Conservation (phyloP, 2,888 invertebrate genomes). For the Hypomecis punctinalis region DNA sequence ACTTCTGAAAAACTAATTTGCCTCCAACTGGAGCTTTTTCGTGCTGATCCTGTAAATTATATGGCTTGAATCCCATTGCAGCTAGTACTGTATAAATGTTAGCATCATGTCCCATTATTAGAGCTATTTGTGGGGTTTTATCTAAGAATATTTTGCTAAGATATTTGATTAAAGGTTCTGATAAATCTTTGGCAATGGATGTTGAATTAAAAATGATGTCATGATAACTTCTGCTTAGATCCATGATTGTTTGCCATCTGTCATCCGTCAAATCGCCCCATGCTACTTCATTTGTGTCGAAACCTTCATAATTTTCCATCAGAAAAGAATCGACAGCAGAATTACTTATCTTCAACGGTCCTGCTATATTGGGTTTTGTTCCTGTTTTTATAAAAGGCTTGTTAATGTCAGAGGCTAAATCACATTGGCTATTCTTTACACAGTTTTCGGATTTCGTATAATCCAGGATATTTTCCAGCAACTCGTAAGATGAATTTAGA, state of each 20-base stretch:
- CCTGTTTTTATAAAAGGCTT: conserved; percentile 54
- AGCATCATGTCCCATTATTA: conserved; percentile 77
- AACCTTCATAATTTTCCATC: conserved; percentile 75
- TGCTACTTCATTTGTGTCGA: conserved; percentile 63
- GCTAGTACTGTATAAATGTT: conserved; percentile 70
- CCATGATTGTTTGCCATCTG: conserved; percentile 61
- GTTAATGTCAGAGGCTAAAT: conserved; percentile 62
- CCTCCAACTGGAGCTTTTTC: conserved; percentile 70
- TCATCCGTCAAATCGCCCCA: conserved; percentile 64
- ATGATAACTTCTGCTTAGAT: conserved; percentile 65
- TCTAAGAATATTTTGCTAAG: conserved; percentile 59
- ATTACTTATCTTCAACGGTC: conserved; percentile 73
- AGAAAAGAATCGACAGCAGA: conserved; percentile 72
- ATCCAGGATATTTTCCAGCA: conserved; percentile 64
- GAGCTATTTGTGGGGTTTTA: conserved; percentile 53
- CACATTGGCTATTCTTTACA: conserved; percentile 57
- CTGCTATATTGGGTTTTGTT: conserved; percentile 63
- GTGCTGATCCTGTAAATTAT: conserved; percentile 58
- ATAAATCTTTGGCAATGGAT: conserved; percentile 67
- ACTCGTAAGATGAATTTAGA: conserved; percentile 58
- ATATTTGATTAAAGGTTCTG: conserved; percentile 62
- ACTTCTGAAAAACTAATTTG: conserved; percentile 75
- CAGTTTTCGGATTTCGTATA: conserved; percentile 68
- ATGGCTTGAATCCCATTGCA: conserved; percentile 61
- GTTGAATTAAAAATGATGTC: conserved; percentile 69